Percentiles rank a stretch among this genome's conserved stretches.
These are phyloP conservation scores for Mylabris sibirica DNA, from an alignment of 2,888 invertebrate genomes.

Conservation along the genomic window DNA sequence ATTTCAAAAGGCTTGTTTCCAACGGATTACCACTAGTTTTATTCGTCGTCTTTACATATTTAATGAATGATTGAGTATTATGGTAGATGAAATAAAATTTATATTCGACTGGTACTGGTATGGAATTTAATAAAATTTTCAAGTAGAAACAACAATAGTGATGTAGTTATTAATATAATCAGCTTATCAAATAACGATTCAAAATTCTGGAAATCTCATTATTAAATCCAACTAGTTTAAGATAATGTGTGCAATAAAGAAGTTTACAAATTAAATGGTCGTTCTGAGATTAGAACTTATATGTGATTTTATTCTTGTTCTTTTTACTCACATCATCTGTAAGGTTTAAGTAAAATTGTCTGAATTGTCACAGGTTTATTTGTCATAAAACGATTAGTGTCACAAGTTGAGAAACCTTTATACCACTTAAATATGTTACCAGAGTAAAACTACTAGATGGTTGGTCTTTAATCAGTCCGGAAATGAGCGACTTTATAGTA, in stretches of 20 bases:
- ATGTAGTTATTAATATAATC: no score
- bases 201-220: no score
- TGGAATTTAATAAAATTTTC: no score
- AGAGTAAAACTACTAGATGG: neutral
- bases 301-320: neutral
- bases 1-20: no score
- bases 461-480: neutral
- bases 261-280: slow-evolving; percentile 41
- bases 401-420: slow-evolving; percentile 21
- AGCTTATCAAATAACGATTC: no score
- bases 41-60: no score
- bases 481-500: neutral
- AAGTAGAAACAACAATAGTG: no score
- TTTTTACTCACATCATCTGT: neutral
- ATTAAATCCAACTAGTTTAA: no score
- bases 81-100: no score
- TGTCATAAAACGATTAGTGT: slow-evolving; percentile 33
- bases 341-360: slow-evolving; percentile 16
- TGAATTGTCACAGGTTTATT: slow-evolving; percentile 36
- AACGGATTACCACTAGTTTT: no score
- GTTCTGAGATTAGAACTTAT: slow-evolving; percentile 41
- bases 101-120: no score
- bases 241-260: slow-evolving; percentile 34
- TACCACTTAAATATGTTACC: neutral
- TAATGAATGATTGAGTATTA: no score